Conservation (phyloP, 2,888 invertebrate genomes). For the Pristionchus fissidentatus region DNA sequence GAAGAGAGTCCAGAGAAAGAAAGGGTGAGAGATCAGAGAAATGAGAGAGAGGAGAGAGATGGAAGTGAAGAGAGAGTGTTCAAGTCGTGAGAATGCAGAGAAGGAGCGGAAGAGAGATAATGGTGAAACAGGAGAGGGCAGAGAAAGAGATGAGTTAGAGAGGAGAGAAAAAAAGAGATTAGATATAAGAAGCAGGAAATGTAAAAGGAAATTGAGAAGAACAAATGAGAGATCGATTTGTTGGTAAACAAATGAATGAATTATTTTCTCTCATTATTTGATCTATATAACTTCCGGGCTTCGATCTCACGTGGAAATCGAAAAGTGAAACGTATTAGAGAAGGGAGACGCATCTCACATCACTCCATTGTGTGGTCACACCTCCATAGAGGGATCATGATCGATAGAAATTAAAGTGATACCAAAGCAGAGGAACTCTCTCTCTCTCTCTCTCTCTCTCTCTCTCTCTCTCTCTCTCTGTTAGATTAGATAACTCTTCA, state of each 20-base stretch:
- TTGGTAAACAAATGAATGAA: slow-evolving; percentile 11
- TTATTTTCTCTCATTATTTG: neutral
- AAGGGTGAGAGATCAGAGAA: slow-evolving; percentile 8
- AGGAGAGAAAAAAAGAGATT: slow-evolving; percentile 23
- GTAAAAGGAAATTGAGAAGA: slow-evolving; percentile 3
- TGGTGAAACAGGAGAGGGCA: neutral
- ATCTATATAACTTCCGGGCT: neutral
- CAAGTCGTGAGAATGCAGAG: neutral
- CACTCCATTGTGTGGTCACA: too few relatives aligned
- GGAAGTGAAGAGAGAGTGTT: neutral
- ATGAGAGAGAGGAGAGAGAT: neutral
- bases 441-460: too few relatives aligned
- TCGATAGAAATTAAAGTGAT: neutral
- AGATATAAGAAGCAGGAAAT: slow-evolving; percentile 21
- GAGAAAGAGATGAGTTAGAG: neutral
- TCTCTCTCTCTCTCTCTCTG: too few relatives aligned
- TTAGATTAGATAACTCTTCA: too few relatives aligned
- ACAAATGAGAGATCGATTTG: neutral
- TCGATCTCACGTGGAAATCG: neutral
- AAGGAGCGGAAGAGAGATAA: neutral
- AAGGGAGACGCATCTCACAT: too few relatives aligned
- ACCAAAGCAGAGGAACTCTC: neutral
- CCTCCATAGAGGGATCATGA: neutral
- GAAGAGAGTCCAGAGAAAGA: slow-evolving; percentile 40
- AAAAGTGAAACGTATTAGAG: neutral